Evolutionary conservation across 2,888 invertebrate genomes (phyloP).

Genomic region (Pherbina coryleti): DNA sequence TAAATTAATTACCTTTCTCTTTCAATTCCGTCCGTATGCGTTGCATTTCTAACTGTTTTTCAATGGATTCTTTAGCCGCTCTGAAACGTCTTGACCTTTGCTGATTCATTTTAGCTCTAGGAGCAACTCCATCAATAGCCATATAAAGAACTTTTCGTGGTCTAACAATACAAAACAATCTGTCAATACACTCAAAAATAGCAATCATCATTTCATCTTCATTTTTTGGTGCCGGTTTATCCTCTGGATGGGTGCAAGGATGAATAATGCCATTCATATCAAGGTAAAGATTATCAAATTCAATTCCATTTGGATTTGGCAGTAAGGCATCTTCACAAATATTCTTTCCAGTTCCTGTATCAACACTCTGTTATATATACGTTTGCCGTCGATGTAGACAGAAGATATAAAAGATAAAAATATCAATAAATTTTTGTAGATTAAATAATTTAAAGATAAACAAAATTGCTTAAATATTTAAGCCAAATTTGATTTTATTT

Average conservation of each 20-base stretch:
- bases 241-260: constrained; percentile 99
- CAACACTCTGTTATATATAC: constrained; percentile 73
- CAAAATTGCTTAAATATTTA: no score
- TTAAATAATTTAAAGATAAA: no score
- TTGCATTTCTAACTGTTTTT: constrained; percentile 88
- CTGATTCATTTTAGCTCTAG: constrained; percentile 99
- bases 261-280: constrained; percentile 99
- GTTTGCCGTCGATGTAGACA: no score
- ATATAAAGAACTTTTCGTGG: constrained; percentile 95
- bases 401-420: no score
- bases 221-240: constrained; percentile 95
- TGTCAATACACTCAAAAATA: constrained; percentile 98
- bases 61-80: constrained; percentile 93
- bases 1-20: constrained; percentile 71
- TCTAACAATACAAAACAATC: constrained; percentile 91
- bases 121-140: constrained; percentile 99
- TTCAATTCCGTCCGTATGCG: constrained; percentile 81
- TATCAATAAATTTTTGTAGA: no score
- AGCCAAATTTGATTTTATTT: no score
- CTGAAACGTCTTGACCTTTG: constrained; percentile 96
- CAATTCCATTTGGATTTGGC: constrained; percentile 95
- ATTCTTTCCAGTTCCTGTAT: constrained; percentile 79
- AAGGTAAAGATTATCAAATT: constrained; percentile 98
- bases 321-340: constrained; percentile 85
- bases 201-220: constrained; percentile 99